Base-by-base conservation (phyloP, 2,888 invertebrate genomes). In the Cataglyphis altisquamis region DNA sequence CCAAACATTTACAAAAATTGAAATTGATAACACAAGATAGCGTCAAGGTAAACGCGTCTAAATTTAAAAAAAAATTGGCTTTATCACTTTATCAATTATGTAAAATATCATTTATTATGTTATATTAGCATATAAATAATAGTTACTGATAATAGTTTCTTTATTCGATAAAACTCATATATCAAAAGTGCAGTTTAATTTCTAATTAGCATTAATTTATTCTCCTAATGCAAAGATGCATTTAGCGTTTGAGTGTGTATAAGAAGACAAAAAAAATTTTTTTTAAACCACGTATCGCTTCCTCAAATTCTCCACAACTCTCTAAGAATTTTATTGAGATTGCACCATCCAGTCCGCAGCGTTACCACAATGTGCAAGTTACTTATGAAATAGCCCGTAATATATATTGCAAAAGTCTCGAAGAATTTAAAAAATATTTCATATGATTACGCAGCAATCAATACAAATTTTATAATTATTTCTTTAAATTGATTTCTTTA, bases 131-230 rank as follows among this genome's bases (percentile, higher is more conserved):
- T 21, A 45, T 5, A 5, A n/a, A 32, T 41, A 9, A 41, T 41
- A 32, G 32, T 32, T 32, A 8, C 21, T 21, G 4, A 9, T 52
- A 68, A 52, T n/a, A 32, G n/a, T 68, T 48, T 48, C 25, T 55
- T 72, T 72, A 52, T 72, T 72, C 6, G 9, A 6, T 48, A 21
- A 39, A 72, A 39, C 5, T 72, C 36, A 10, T 18, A 57, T 39
- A 15, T 25, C 39, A 18, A 72, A 72, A 72, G 57, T 18, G 72
- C 15, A 21, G 8, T 21, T 39, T 55, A 52, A n/a, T n/a, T n/a
- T 72, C 18, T 39, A 36, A 72, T 39, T 18, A 55, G 36, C 52
- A 70, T 32, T 52, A n/a, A 52, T 21, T 55, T 21, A 72, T 52
- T 72, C 9, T 15, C 36, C 36, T 32, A 36, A 55, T 32, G 45